phyloP scores from a whole-genome alignment of 2,797 vertebrate species.

The Vespertilio murinus region DNA sequence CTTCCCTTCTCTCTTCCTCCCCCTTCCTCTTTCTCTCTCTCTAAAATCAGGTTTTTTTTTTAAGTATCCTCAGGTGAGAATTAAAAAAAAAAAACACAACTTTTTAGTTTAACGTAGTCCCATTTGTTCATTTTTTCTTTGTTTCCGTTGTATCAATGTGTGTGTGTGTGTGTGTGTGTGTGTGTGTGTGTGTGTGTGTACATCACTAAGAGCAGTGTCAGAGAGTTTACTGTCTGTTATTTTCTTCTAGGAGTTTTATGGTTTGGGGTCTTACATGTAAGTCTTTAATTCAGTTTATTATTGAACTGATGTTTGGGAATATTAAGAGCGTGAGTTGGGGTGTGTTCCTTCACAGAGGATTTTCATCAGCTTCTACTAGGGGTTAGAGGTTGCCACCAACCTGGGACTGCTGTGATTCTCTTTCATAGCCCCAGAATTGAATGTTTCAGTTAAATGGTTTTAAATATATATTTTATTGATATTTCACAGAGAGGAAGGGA shows the following conservation, averaged over 20 bases:
- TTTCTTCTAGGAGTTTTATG: background rate
- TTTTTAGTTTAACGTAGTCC: background rate
- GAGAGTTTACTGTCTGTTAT: background rate
- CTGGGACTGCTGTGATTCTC: background rate
- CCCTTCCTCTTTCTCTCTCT: too few relatives aligned
- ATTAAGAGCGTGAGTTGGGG: background rate
- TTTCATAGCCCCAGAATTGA: background rate
- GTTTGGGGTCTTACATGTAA: background rate
- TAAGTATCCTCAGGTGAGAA: too few relatives aligned
- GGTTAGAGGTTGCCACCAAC: background rate
- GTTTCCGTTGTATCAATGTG: background rate
- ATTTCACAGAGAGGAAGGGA: too few relatives aligned
- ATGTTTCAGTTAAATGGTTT: background rate
- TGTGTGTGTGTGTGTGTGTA: too few relatives aligned
- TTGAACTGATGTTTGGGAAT: background rate
- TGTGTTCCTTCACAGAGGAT: background rate
- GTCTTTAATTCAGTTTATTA: background rate
- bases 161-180: too few relatives aligned
- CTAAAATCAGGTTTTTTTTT: too few relatives aligned
- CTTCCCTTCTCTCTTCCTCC: too few relatives aligned
- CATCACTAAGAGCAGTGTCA: background rate
- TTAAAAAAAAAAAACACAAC: too few relatives aligned
- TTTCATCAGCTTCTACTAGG: background rate
- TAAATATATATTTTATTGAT: too few relatives aligned
- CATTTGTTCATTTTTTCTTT: background rate